A percentile compares a stretch with the other conserved stretches of the same genome.
These are phyloP conservation scores for Alectura lathami DNA, from an alignment of 2,113 vertebrate genomes.

Conservation along the genomic window DNA sequence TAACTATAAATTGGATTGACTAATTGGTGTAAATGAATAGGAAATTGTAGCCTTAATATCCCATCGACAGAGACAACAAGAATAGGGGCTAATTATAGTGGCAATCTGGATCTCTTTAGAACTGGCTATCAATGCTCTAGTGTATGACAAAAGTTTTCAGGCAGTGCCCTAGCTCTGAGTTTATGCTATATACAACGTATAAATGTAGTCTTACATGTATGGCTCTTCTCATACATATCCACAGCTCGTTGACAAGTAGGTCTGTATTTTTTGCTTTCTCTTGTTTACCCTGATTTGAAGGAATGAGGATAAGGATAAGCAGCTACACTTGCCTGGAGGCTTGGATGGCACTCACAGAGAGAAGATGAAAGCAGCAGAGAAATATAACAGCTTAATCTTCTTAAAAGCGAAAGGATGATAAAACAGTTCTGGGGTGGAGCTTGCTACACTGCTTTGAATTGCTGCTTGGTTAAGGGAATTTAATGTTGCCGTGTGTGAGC, in stretches of 20 bases:
- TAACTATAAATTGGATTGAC: neutral
- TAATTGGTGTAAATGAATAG: neutral
- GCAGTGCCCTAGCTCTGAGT: neutral
- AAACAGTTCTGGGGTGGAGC: slow-evolving; percentile 16
- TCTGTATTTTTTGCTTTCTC: neutral
- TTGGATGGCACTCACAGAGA: neutral
- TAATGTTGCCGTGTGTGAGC: neutral
- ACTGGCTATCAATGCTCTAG: neutral
- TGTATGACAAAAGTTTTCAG: neutral
- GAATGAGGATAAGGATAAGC: slow-evolving; percentile 10
- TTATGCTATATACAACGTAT: neutral
- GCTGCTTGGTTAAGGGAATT: slow-evolving; percentile 25
- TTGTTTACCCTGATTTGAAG: neutral
- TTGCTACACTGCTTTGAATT: slow-evolving; percentile 31
- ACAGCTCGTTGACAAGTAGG: neutral
- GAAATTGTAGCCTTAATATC: neutral
- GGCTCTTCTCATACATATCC: neutral
- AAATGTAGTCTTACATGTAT: neutral
- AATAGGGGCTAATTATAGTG: neutral
- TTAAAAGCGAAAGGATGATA: slow-evolving; percentile 38
- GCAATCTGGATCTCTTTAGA: neutral
- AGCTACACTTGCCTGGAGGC: slow-evolving; percentile 13
- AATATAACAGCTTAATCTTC: slow-evolving; percentile 57
- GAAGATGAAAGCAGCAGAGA: slow-evolving; percentile 58
- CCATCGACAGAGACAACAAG: neutral